phyloP scores from a whole-genome alignment of 2,888 invertebrate genomes.

The Aplocera efformata region DNA sequence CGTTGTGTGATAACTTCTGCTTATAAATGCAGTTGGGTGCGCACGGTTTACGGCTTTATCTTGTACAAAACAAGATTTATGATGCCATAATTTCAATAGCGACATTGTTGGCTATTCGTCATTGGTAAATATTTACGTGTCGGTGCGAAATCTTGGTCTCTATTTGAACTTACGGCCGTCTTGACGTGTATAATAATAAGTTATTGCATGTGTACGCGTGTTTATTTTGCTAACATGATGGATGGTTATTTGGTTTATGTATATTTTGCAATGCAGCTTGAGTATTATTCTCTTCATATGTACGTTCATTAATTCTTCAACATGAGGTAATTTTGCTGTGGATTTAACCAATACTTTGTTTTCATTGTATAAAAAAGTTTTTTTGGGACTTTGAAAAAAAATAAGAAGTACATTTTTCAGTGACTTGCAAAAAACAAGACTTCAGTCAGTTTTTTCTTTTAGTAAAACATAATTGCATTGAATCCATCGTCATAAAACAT shows the following conservation, averaged over 20 bases:
- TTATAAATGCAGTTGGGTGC: slow-evolving; percentile 19
- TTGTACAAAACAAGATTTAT: slow-evolving; percentile 24
- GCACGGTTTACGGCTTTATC: slow-evolving; percentile 23
- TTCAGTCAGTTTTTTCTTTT: too few relatives aligned
- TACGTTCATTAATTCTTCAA: too few relatives aligned
- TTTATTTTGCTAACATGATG: slow-evolving; percentile 15
- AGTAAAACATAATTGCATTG: too few relatives aligned
- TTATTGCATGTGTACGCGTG: slow-evolving; percentile 26
- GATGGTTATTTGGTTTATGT: background rate
- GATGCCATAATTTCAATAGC: slow-evolving; percentile 22
- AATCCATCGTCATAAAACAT: too few relatives aligned
- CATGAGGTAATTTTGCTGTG: too few relatives aligned
- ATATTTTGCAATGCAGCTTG: background rate
- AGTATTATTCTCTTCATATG: too few relatives aligned
- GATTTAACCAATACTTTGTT: too few relatives aligned
- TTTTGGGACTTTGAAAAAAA: too few relatives aligned
- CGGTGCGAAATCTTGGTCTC: slow-evolving; percentile 33
- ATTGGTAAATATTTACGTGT: slow-evolving; percentile 40
- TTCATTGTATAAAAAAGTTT: too few relatives aligned
- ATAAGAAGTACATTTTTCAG: too few relatives aligned
- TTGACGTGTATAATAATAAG: slow-evolving; percentile 36
- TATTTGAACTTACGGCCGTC: slow-evolving; percentile 31
- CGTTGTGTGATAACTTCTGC: slow-evolving; percentile 22
- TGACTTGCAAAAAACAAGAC: too few relatives aligned
- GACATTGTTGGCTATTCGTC: slow-evolving; percentile 23